phyloP scores from a whole-genome alignment of 2,797 vertebrate species.

The Xenopus petersii region DNA sequence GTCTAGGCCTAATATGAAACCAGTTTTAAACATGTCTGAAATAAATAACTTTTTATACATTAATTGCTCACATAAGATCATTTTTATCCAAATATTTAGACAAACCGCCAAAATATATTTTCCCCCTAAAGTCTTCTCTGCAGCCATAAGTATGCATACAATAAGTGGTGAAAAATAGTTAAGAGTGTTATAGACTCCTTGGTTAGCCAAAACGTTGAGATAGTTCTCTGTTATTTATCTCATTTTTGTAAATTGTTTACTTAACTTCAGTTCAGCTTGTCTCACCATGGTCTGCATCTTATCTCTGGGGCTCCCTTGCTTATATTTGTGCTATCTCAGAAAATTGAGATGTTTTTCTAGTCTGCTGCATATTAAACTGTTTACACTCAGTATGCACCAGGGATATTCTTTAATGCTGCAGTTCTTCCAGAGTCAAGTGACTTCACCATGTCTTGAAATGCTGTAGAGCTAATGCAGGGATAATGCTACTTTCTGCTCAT shows the following conservation, averaged over 20 bases:
- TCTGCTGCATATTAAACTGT: constrained; percentile 16
- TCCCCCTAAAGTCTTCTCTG: not conserved
- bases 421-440: constrained; percentile 6
- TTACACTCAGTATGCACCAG: constrained; percentile 24
- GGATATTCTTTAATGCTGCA: constrained; percentile 8
- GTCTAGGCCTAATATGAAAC: not conserved
- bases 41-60: constrained; percentile 15
- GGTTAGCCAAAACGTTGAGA: not conserved
- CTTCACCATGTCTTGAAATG: constrained; percentile 33
- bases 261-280: constrained; percentile 23
- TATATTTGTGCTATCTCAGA: constrained; percentile 35
- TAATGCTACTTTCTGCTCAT: constrained; percentile 19
- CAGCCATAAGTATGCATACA: not conserved
- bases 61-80: constrained; percentile 20
- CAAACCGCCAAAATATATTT: constrained; percentile 29
- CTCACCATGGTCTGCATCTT: constrained; percentile 3
- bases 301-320: constrained; percentile 9
- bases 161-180: not conserved
- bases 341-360: constrained; percentile 21
- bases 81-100: constrained; percentile 27
- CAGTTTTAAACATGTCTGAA: constrained; percentile 24
- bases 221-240: constrained; percentile 3
- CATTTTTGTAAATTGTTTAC: constrained; percentile 25
- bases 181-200: not conserved
- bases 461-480: constrained; percentile 25